Evolutionary conservation across 2,888 invertebrate genomes (phyloP).

Genomic region (Noctua fimbriata): DNA sequence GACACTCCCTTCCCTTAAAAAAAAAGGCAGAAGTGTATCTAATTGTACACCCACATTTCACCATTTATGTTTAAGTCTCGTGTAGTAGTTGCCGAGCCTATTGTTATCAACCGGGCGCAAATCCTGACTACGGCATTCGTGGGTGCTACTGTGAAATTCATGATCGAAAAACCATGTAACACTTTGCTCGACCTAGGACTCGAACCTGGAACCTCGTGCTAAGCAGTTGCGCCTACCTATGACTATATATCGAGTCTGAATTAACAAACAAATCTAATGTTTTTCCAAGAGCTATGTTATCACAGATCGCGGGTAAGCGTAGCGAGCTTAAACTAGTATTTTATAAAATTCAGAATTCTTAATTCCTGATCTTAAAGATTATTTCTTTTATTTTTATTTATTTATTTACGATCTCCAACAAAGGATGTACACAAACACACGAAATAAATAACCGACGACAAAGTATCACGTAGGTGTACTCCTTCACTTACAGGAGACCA

Average conservation of each 20-base stretch:
- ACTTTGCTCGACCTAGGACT: background rate
- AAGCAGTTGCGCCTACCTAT: background rate
- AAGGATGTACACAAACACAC: too few species aligned
- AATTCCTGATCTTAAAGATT: background rate
- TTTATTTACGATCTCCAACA: too few species aligned
- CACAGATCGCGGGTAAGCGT: background rate
- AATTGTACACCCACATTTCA: background rate
- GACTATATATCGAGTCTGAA: background rate
- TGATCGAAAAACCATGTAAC: background rate
- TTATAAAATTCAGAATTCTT: background rate
- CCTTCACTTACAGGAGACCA: too few species aligned
- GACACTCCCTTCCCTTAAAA: too few species aligned
- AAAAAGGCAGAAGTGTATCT: background rate
- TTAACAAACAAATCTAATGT: constrained; percentile 12
- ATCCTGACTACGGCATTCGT: background rate
- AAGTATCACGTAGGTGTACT: too few species aligned
- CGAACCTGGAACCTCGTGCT: background rate
- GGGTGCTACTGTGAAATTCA: background rate
- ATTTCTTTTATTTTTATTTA: too few species aligned
- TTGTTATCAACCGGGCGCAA: too few species aligned
- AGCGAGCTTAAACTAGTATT: background rate
- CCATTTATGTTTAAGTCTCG: background rate
- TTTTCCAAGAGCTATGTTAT: background rate
- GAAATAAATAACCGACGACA: too few species aligned
- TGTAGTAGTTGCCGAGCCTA: background rate